Conservation (phyloP, 2,797 vertebrate genomes). For the Phyllotis vaccarum region DNA sequence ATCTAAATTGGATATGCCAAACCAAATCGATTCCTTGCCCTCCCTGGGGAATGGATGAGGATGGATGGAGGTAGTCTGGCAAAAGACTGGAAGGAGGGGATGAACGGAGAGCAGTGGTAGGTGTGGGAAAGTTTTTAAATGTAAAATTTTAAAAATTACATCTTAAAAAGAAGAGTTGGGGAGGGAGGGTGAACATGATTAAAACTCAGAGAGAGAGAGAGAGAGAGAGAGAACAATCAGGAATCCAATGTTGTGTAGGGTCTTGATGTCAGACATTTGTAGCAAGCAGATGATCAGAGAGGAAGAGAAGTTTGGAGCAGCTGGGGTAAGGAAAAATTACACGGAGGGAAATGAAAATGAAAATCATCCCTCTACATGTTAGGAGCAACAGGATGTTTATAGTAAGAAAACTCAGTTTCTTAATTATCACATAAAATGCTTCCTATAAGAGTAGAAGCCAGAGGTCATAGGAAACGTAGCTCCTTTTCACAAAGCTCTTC, state of each 20-base stretch:
- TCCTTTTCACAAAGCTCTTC: neutral
- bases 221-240: neutral
- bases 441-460: neutral
- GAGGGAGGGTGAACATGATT: no score
- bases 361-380: neutral
- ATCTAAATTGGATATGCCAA: no score
- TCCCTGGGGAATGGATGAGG: no score
- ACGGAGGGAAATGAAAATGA: neutral
- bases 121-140: no score
- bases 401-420: neutral
- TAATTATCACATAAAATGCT: neutral
- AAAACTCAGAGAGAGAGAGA: neutral
- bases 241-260: neutral
- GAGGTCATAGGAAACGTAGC: neutral
- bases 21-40: no score
- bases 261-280: neutral
- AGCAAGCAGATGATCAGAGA: neutral
- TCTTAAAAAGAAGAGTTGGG: neutral
- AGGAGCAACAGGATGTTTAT: neutral
- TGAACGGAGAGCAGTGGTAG: no score
- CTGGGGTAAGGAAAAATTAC: no score
- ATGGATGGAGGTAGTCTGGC: no score
- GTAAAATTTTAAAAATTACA: no score
- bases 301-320: neutral
- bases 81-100: no score